These are phyloP conservation scores for Trichosurus vulpecula DNA, from an alignment of 2,797 vertebrate genomes.

Conservation along the genomic window DNA sequence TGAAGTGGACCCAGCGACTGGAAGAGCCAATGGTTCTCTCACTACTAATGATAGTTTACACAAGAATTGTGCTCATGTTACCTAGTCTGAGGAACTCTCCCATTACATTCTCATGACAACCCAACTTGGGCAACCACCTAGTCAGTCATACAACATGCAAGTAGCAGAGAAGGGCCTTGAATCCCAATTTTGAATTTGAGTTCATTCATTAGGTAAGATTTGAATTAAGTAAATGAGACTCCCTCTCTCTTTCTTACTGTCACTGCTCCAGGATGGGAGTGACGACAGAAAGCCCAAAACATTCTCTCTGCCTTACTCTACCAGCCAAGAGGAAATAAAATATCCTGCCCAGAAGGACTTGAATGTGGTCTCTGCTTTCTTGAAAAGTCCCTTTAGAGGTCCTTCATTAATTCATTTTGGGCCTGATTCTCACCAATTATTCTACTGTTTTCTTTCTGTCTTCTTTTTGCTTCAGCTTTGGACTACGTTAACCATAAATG, in stretches of 20 bases:
- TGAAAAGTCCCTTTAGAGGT: neutral
- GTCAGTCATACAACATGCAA: neutral
- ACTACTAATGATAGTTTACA: neutral
- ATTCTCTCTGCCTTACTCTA: neutral
- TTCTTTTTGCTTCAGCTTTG: too few relatives aligned
- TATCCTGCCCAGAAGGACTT: too few relatives aligned
- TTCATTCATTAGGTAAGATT: neutral
- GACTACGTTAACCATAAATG: too few relatives aligned
- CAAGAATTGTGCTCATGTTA: neutral
- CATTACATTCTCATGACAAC: neutral
- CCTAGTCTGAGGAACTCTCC: neutral
- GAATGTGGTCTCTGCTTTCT: too few relatives aligned
- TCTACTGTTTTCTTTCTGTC: too few relatives aligned
- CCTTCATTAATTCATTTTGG: neutral
- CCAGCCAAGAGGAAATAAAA: too few relatives aligned
- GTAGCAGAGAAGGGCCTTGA: neutral
- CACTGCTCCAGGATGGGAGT: neutral
- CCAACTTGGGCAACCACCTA: neutral
- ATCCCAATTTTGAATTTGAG: neutral
- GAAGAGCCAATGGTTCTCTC: neutral
- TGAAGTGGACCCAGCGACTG: neutral
- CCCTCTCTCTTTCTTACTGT: too few relatives aligned
- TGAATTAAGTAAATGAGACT: neutral
- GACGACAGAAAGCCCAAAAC: neutral
- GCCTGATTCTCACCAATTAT: neutral